phyloP scores from a whole-genome alignment of 2,113 vertebrate species.

The Felis catus region DNA sequence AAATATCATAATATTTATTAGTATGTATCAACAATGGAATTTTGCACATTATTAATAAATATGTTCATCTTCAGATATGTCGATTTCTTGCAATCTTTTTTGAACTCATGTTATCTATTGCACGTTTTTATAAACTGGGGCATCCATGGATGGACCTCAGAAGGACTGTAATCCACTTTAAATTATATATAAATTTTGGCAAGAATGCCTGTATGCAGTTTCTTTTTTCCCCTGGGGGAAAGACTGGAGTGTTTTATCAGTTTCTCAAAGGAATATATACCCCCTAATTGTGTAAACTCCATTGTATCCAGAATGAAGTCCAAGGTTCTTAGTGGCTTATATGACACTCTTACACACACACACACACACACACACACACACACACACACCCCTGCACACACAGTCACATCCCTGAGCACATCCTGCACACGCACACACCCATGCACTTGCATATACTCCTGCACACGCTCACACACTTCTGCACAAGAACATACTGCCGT shows the following conservation, averaged over 20 bases:
- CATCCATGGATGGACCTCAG: not conserved
- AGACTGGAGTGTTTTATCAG: too few species aligned
- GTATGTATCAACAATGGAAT: too few species aligned
- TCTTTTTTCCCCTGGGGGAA: not conserved
- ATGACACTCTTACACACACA: not conserved
- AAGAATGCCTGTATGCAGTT: not conserved
- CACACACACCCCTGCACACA: not conserved
- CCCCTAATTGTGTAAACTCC: not conserved
- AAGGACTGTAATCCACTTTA: not conserved
- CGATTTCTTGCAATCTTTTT: not conserved
- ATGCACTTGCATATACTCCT: too few species aligned
- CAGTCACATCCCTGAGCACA: not conserved
- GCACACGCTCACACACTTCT: too few species aligned
- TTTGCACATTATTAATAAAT: not conserved
- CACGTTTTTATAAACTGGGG: not conserved
- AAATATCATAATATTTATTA: not conserved
- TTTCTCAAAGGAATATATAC: not conserved
- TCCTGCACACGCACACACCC: not conserved
- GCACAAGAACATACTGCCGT: too few species aligned
- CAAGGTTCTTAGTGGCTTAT: not conserved
- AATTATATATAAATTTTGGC: not conserved
- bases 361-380: not conserved
- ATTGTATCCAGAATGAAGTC: not conserved
- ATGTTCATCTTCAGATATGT: not conserved
- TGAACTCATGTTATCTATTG: too few species aligned